Conservation (phyloP, 2,797 vertebrate genomes). For the Scyliorhinus canicula region DNA sequence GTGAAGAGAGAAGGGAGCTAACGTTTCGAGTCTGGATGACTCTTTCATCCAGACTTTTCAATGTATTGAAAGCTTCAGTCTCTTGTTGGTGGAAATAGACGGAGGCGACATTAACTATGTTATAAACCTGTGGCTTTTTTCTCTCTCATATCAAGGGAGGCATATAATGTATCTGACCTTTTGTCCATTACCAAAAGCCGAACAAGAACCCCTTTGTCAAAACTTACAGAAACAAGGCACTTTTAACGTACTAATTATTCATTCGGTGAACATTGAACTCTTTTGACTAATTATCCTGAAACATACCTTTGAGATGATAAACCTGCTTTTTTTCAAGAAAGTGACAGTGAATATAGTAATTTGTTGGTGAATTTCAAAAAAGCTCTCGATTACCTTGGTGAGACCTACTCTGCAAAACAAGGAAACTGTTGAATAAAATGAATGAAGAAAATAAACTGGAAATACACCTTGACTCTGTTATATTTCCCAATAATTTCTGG, state of each 20-base stretch:
- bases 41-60: too few species aligned
- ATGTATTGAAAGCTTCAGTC: too few species aligned
- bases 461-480: constrained; percentile 53
- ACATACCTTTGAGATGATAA: constrained; percentile 63
- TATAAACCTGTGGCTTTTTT: background rate
- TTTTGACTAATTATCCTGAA: constrained; percentile 65
- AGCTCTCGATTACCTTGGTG: constrained; percentile 61
- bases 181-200: background rate
- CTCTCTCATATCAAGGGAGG: background rate
- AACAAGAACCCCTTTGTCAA: background rate
- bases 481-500: constrained; percentile 55
- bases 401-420: constrained; percentile 62
- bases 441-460: constrained; percentile 46
- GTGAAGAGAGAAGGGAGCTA: too few species aligned
- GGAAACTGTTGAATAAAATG: constrained; percentile 60
- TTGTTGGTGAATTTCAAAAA: constrained; percentile 44
- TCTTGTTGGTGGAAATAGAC: background rate
- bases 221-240: background rate
- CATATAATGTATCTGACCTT: background rate
- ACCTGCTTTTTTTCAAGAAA: constrained; percentile 65
- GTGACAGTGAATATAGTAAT: constrained; percentile 56
- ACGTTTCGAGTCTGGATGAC: too few species aligned
- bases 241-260: background rate
- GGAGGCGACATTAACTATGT: background rate
- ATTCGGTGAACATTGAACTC: constrained; percentile 44